Evolutionary conservation across 2,888 invertebrate species (phyloP), one percentile per base, ranked within the genome.

Genomic region (Teleiodes luculella): DNA sequence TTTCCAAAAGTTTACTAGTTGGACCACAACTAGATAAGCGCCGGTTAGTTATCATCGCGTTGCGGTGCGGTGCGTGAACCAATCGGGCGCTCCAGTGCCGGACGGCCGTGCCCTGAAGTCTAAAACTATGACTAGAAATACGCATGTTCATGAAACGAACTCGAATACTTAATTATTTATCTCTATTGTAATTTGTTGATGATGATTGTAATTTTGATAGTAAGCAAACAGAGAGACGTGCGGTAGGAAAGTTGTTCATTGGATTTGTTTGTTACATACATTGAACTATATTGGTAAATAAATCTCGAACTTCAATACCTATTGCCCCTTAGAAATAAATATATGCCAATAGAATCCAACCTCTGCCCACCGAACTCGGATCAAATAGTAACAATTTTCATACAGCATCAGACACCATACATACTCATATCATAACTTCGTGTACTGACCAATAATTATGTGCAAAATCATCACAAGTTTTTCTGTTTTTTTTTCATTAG

Each of bases 101-200:
- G 24, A 18, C 14, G 18, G 30, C 18, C 13, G 14, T 46, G 46
- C 18, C 35, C 35, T 33, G 1, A 47, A 20, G 35, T 48, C 33
- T 35, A 33, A 43, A 47, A 46, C 30, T 46, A 30, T 14, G 6
- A 31, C 46, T 31, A 46, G 3, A 24, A 46, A 28, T 24, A 47
- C 31, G 33, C 31, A 39, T 10, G 49, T 39, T 51, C 35, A 36
- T 24, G 70, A 77, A 70, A 73, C 68, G 73, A 77, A 79, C 82
- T 84, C 79, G 83, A 85, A 85, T 84, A 82, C 65, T 69, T 74
- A 66, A 68, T 62, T 75, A 77, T 76, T 74, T 79, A 74, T 72
- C 63, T 20, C 61, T 75, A 77, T 66, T 60, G 68, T 56, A n/a
- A n/a, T n/a, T n/a, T n/a, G n/a, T n/a, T n/a, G n/a, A n/a, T n/a